Conservation (phyloP, 2,888 invertebrate genomes). For the Junonia oenone region DNA sequence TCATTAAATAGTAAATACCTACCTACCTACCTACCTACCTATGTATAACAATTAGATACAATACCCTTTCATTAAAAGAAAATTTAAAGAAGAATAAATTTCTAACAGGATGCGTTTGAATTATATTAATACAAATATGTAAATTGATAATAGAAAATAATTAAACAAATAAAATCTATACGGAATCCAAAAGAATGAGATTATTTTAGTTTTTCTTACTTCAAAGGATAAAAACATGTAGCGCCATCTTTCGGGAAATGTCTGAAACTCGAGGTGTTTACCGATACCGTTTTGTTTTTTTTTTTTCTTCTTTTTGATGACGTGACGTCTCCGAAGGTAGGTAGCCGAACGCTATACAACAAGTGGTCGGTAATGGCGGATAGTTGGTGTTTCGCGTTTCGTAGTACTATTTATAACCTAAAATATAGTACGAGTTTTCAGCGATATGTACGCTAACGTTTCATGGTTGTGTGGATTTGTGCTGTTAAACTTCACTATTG, state of each 20-base stretch:
- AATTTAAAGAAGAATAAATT: too few relatives aligned
- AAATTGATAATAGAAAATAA: too few relatives aligned
- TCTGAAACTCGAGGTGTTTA: slow-evolving; percentile 30
- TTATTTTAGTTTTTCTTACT: background rate
- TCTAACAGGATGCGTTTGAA: too few relatives aligned
- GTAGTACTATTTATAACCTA: slow-evolving; percentile 80
- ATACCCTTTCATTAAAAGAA: too few relatives aligned
- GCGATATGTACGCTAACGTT: slow-evolving; percentile 79
- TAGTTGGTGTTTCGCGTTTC: slow-evolving; percentile 78
- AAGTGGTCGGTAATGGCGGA: slow-evolving; percentile 78
- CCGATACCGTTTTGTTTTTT: slow-evolving; percentile 32
- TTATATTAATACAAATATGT: too few relatives aligned
- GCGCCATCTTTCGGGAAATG: slow-evolving; percentile 48
- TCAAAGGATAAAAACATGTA: slow-evolving; percentile 14
- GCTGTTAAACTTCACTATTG: slow-evolving; percentile 71
- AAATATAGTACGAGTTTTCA: slow-evolving; percentile 80
- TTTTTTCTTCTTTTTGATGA: slow-evolving; percentile 62
- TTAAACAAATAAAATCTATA: too few relatives aligned
- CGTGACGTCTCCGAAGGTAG: slow-evolving; percentile 65
- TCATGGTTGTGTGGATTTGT: slow-evolving; percentile 73
- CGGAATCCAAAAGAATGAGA: background rate
- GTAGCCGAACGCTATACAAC: slow-evolving; percentile 56
- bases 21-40: too few relatives aligned
- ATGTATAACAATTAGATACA: too few relatives aligned
- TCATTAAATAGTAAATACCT: too few relatives aligned